Evolutionary conservation across 2,113 vertebrate genomes (phyloP).

Genomic region (Apistogramma diplotaenia): DNA sequence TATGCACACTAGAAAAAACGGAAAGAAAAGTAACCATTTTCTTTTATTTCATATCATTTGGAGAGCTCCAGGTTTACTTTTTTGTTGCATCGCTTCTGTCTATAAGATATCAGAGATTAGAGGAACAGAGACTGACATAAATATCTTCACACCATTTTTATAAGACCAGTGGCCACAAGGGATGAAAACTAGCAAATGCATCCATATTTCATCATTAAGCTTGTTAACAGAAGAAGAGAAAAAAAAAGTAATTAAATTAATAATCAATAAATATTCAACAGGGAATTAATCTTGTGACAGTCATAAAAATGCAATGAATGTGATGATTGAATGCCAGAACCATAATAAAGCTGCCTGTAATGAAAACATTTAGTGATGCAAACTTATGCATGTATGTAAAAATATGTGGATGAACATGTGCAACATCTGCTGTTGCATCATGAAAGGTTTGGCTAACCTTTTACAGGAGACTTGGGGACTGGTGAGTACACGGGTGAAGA

Average conservation of each 20-base stretch:
- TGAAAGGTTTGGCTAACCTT: conserved; percentile 39
- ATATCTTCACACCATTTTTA: too few relatives aligned
- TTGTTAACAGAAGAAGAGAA: too few relatives aligned
- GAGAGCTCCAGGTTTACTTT: not conserved
- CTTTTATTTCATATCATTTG: too few relatives aligned
- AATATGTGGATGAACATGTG: not conserved
- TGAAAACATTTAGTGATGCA: not conserved
- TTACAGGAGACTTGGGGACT: conserved; percentile 37
- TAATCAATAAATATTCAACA: not conserved
- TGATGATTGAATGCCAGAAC: not conserved
- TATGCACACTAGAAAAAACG: not conserved
- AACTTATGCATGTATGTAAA: not conserved
- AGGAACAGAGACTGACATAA: too few relatives aligned
- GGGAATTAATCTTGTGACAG: not conserved
- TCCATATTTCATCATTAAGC: too few relatives aligned
- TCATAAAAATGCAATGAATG: not conserved
- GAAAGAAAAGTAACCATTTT: too few relatives aligned
- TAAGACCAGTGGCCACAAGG: too few relatives aligned
- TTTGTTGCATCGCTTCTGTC: too few relatives aligned
- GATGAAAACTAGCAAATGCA: too few relatives aligned
- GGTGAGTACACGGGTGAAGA: conserved; percentile 3
- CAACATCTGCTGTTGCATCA: not conserved
- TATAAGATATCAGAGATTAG: too few relatives aligned
- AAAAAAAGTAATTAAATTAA: not conserved
- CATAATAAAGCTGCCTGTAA: not conserved